Conservation (phyloP, 2,888 invertebrate genomes). For the Sceliomorpha sp. region DNA sequence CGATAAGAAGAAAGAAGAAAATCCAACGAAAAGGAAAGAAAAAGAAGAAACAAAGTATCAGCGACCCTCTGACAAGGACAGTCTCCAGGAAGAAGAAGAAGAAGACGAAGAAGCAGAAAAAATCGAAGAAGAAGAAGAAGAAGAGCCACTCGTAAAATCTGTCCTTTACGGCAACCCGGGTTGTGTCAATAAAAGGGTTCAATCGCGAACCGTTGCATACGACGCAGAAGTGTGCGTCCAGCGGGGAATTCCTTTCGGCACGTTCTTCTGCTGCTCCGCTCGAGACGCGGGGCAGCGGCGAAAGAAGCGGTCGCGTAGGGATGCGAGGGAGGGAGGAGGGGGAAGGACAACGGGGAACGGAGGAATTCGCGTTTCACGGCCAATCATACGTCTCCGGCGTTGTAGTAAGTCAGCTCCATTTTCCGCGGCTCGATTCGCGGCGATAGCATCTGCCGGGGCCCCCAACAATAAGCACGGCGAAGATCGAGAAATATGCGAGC, state of each 20-base stretch:
- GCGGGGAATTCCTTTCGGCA: conserved; percentile 4
- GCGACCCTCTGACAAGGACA: too few relatives aligned
- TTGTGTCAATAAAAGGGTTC: conserved; percentile 20
- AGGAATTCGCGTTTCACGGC: background rate
- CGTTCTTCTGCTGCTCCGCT: conserved; percentile 4
- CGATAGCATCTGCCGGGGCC: conserved; percentile 64
- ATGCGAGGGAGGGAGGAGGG: too few relatives aligned
- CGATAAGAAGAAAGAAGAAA: conserved; percentile 13
- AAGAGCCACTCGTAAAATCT: too few relatives aligned
- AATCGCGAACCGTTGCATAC: conserved; percentile 8
- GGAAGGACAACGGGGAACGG: background rate
- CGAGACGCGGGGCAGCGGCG: background rate
- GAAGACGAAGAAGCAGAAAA: conserved; percentile 22
- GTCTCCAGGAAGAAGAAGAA: conserved; percentile 11
- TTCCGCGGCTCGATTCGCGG: conserved; percentile 61
- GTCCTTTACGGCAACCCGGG: conserved; percentile 29
- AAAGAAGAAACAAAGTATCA: too few relatives aligned
- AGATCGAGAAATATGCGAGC: conserved; percentile 66
- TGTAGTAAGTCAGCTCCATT: conserved; percentile 30
- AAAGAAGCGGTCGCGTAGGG: background rate
- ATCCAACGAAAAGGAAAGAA: conserved; percentile 22
- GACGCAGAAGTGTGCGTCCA: conserved; percentile 2
- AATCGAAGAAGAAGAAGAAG: conserved; percentile 25
- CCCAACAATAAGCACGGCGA: conserved; percentile 66
- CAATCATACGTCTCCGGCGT: too few relatives aligned